phyloP scores from a whole-genome alignment of 2,888 invertebrate genomes.

The Lasiommata megera region DNA sequence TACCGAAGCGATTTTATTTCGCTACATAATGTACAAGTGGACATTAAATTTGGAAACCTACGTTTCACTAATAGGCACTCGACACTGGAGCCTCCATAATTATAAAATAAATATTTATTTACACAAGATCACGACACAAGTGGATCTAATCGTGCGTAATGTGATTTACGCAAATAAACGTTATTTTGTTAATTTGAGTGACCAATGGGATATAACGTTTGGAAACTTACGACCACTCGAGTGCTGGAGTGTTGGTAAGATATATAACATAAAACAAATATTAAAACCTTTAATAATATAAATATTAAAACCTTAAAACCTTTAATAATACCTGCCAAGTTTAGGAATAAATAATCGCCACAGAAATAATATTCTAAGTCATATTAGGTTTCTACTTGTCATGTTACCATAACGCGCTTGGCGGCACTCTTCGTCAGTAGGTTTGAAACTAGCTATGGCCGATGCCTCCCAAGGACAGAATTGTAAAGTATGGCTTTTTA shows the following conservation, averaged over 20 bases:
- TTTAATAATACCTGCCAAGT: no score
- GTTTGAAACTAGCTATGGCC: no score
- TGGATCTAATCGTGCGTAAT: background rate
- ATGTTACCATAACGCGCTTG: no score
- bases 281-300: no score
- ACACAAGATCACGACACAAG: constrained; percentile 5
- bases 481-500: no score
- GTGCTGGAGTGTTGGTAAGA: background rate
- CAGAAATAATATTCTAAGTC: no score
- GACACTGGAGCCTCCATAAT: background rate
- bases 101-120: constrained; percentile 6
- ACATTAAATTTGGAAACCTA: background rate
- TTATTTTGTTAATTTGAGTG: background rate
- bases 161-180: constrained; percentile 2
- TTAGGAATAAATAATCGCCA: no score
- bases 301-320: no score
- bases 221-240: background rate
- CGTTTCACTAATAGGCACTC: background rate
- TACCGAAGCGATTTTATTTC: background rate
- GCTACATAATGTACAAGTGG: background rate
- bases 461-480: no score
- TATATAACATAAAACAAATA: background rate
- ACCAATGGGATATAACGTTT: background rate
- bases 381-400: no score
- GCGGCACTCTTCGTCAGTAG: no score